Percentiles rank a stretch among this genome's conserved stretches.
Evolutionary conservation across 1,140 invertebrate species (phyloP).

Genomic region (Bombus balteatus): DNA sequence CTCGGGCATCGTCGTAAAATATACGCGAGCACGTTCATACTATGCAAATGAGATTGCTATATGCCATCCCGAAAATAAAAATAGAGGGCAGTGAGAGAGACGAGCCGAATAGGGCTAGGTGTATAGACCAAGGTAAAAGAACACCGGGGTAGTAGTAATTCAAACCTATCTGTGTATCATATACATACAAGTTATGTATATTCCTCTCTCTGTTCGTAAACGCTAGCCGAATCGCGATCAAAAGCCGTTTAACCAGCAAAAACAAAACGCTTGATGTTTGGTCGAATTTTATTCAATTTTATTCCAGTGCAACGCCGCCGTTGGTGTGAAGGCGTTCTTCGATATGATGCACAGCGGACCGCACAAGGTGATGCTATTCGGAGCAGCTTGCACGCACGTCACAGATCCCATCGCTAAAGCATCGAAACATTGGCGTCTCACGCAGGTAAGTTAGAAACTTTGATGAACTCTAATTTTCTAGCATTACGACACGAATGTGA

Average conservation of each 20-base stretch:
- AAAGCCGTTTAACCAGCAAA: neutral
- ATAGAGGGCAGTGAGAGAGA: neutral
- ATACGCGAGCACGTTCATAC: constrained; percentile 35
- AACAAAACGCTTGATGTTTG: neutral
- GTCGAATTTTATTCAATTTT: constrained; percentile 37
- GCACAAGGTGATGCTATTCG: constrained; percentile 97
- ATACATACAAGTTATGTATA: too few species aligned
- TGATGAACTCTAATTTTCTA: neutral
- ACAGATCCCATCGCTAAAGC: constrained; percentile 99
- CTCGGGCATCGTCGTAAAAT: constrained; percentile 23
- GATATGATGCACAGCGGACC: constrained; percentile 98
- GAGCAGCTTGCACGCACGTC: constrained; percentile 97
- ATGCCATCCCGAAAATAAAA: constrained; percentile 26
- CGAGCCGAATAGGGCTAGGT: neutral
- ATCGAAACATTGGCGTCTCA: constrained; percentile 97
- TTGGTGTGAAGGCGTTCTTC: constrained; percentile 99
- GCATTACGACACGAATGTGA: neutral
- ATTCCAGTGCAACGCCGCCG: constrained; percentile 97
- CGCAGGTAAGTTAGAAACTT: constrained; percentile 87
- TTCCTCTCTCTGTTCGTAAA: too few species aligned
- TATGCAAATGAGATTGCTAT: constrained; percentile 28
- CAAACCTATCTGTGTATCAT: neutral
- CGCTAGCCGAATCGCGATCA: too few species aligned
- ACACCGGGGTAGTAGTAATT: neutral
- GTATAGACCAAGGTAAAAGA: neutral